Conservation (phyloP, 1,140 invertebrate genomes). For the Pentalonia nigronervosa region DNA sequence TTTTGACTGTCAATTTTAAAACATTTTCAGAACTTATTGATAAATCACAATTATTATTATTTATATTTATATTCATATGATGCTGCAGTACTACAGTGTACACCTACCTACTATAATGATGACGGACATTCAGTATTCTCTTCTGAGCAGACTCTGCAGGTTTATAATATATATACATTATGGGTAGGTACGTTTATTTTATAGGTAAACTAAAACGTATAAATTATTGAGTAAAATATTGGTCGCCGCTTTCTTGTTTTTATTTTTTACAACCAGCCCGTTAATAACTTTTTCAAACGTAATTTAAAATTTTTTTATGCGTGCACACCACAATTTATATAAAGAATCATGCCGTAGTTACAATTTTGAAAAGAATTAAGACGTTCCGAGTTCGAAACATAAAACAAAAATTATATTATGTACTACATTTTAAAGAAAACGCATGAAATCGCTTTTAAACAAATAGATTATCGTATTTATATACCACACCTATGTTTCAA, state of each 20-base stretch:
- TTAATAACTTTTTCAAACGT: constrained; percentile 4
- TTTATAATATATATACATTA: background rate
- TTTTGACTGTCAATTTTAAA: too few relatives aligned
- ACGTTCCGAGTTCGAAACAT: background rate
- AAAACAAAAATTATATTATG: constrained; percentile 6
- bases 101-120: too few relatives aligned
- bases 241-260: background rate
- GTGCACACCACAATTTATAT: background rate
- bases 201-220: constrained; percentile 1
- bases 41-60: too few relatives aligned
- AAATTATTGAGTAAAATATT: background rate
- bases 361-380: constrained; percentile 22
- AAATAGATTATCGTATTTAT: background rate
- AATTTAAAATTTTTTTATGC: background rate
- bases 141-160: too few relatives aligned
- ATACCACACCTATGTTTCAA: background rate
- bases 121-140: too few relatives aligned
- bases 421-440: background rate
- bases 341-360: background rate
- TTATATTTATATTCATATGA: too few relatives aligned
- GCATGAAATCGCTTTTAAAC: background rate
- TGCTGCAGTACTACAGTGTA: too few relatives aligned
- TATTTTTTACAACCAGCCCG: background rate
- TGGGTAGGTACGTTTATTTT: background rate
- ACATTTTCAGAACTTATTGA: too few relatives aligned